Percentiles rank a stretch among this genome's conserved stretches.
phyloP scores from a whole-genome alignment of 2,888 invertebrate genomes.

The Pogonocherus hispidulus region DNA sequence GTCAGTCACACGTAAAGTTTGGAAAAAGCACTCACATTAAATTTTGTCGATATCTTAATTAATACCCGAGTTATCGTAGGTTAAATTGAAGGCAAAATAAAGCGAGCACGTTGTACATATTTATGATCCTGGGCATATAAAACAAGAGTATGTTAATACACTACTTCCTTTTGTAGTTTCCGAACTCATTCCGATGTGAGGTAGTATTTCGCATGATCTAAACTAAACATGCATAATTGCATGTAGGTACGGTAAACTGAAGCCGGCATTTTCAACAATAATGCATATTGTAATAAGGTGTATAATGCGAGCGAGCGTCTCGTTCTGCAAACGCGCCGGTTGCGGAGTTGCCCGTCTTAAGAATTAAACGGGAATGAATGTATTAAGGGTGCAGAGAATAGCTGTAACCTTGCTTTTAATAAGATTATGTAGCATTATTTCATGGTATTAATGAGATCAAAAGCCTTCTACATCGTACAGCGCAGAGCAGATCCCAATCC shows the following conservation, averaged over 20 bases:
- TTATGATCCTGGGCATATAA: too few relatives aligned
- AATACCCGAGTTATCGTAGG: too few relatives aligned
- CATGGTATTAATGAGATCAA: slow-evolving; percentile 83
- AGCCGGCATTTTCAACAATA: slow-evolving; percentile 46
- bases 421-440: slow-evolving; percentile 84
- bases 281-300: slow-evolving; percentile 47
- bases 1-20: too few relatives aligned
- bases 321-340: slow-evolving; percentile 46
- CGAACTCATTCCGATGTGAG: neutral
- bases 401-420: slow-evolving; percentile 81
- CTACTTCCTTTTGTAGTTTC: neutral
- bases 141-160: neutral
- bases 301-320: slow-evolving; percentile 40
- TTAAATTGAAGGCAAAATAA: too few relatives aligned
- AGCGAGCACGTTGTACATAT: too few relatives aligned
- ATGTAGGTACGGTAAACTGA: slow-evolving; percentile 37
- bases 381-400: slow-evolving; percentile 70
- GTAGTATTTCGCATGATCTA: neutral
- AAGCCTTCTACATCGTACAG: slow-evolving; percentile 77
- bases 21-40: too few relatives aligned
- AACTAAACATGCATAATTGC: slow-evolving; percentile 37
- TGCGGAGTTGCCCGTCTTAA: slow-evolving; percentile 63
- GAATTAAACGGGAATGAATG: slow-evolving; percentile 69
- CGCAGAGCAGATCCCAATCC: slow-evolving; percentile 56
- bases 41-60: too few relatives aligned